phyloP scores from a whole-genome alignment of 2,113 vertebrate species.

The Oostethus manadensis region DNA sequence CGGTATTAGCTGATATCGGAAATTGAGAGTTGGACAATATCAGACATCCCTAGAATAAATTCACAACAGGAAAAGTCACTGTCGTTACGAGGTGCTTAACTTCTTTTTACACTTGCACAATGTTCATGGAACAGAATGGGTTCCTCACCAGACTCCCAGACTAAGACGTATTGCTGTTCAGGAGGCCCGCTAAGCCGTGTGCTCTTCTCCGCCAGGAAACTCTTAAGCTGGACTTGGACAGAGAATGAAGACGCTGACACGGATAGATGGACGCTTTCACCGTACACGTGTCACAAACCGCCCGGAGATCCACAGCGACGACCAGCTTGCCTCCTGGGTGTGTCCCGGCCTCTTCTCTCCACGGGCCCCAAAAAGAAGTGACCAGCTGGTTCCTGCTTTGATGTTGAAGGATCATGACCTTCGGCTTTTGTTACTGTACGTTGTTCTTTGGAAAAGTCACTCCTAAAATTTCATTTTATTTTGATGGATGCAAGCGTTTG shows the following conservation, averaged over 20 bases:
- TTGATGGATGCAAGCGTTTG: too few species aligned
- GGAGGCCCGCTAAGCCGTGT: constrained; percentile 9
- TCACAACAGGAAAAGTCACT: too few species aligned
- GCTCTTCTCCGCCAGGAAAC: constrained; percentile 49
- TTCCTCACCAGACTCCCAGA: background rate
- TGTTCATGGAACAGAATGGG: too few species aligned
- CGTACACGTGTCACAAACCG: background rate
- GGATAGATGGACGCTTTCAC: constrained; percentile 12
- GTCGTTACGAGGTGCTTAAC: too few species aligned
- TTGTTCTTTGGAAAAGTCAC: background rate
- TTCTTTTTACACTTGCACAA: too few species aligned
- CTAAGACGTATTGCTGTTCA: constrained; percentile 14
- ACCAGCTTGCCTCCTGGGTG: background rate
- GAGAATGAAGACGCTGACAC: constrained; percentile 32
- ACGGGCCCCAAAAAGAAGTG: background rate
- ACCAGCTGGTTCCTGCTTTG: constrained; percentile 1
- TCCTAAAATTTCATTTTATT: background rate
- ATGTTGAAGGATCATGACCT: background rate
- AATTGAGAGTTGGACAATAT: too few species aligned
- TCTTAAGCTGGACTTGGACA: constrained; percentile 53
- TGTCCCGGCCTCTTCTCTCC: background rate
- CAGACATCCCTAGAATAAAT: too few species aligned
- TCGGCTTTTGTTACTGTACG: background rate
- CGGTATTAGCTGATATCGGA: too few species aligned
- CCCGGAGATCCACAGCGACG: background rate